Conservation (phyloP, 2,888 invertebrate species). For the Ophion ellenae region DNA sequence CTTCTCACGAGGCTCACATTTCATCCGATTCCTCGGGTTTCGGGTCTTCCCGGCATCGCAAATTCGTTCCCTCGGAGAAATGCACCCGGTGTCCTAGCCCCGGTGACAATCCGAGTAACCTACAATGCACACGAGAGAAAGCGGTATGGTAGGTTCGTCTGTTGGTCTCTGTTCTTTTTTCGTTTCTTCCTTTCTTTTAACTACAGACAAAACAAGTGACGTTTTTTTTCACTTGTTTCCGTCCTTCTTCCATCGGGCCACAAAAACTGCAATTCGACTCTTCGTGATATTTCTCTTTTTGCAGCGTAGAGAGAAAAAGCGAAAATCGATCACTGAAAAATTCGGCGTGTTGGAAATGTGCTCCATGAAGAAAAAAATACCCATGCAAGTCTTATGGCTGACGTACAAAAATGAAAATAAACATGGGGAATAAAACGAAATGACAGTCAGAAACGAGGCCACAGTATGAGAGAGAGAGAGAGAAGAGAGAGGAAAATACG, state of each 20-base stretch:
- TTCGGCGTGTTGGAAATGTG: not conserved
- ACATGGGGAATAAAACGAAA: not conserved
- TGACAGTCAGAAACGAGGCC: constrained; percentile 5
- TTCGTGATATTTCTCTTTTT: not conserved
- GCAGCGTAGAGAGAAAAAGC: not conserved
- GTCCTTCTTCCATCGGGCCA: not conserved
- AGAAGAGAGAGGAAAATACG: constrained; percentile 59
- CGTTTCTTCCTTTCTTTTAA: constrained; percentile 36
- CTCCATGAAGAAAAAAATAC: not conserved
- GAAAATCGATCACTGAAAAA: not conserved
- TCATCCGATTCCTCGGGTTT: constrained; percentile 77
- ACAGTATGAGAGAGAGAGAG: too few species aligned
- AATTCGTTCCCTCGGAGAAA: constrained; percentile 82
- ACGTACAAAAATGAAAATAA: not conserved
- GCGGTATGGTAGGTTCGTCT: constrained; percentile 64
- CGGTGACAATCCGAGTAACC: constrained; percentile 82
- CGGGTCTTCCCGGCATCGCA: constrained; percentile 82
- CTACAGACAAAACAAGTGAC: constrained; percentile 25
- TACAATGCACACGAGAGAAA: constrained; percentile 82
- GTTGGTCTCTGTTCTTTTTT: constrained; percentile 28
- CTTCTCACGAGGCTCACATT: constrained; percentile 76
- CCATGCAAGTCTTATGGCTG: not conserved
- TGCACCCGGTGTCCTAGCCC: constrained; percentile 82
- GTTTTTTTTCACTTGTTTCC: not conserved
- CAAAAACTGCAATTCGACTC: not conserved